Conservation (phyloP, 2,888 invertebrate genomes). For the Papilio protenor region DNA sequence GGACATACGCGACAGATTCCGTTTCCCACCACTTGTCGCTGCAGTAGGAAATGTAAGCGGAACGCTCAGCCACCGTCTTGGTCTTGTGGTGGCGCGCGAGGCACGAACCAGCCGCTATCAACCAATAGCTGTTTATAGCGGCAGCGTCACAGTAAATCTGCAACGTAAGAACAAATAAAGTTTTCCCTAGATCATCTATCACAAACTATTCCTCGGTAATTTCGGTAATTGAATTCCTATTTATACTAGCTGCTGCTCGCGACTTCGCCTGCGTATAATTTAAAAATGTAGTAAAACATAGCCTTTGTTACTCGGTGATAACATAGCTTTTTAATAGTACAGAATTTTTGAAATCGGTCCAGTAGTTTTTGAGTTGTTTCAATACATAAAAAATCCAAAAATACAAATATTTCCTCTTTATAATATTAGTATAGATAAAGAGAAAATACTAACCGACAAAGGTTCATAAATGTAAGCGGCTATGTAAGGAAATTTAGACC, state of each 20-base stretch:
- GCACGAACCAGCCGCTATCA: slow-evolving; percentile 70
- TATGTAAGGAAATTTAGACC: slow-evolving; percentile 68
- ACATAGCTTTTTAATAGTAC: too few relatives aligned
- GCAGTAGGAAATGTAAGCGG: slow-evolving; percentile 73
- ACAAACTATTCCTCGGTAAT: too few relatives aligned
- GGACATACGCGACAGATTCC: slow-evolving; percentile 70
- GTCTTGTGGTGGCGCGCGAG: slow-evolving; percentile 64
- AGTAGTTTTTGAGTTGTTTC: too few relatives aligned
- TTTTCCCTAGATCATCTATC: background rate
- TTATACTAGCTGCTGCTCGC: too few relatives aligned
- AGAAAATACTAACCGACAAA: slow-evolving; percentile 59
- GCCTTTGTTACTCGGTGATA: too few relatives aligned
- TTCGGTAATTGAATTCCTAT: too few relatives aligned
- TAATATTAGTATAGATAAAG: background rate
- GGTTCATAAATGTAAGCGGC: slow-evolving; percentile 74
- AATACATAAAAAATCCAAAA: too few relatives aligned
- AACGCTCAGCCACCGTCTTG: slow-evolving; percentile 56
- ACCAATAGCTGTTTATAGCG: slow-evolving; percentile 71
- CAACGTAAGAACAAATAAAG: slow-evolving; percentile 41
- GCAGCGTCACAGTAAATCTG: slow-evolving; percentile 76
- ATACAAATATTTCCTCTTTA: background rate
- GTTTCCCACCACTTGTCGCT: slow-evolving; percentile 68
- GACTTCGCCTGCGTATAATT: too few relatives aligned
- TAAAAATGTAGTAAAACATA: too few relatives aligned
- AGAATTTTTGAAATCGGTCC: too few relatives aligned